Conservation (phyloP, 2,888 invertebrate species). For the Panorpa germanica region DNA sequence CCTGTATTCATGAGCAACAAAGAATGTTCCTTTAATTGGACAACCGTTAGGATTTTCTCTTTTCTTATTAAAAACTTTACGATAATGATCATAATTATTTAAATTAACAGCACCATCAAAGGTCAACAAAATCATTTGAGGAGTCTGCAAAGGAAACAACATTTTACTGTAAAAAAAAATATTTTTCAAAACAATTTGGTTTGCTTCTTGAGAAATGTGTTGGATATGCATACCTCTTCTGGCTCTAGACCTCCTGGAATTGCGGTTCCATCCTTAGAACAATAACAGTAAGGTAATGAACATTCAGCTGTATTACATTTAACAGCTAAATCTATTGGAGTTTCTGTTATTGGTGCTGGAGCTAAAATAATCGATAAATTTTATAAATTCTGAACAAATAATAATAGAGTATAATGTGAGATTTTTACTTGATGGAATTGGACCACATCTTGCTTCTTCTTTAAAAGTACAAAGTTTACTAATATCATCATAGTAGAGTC, state of each 20-base stretch:
- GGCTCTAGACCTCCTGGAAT: constrained; percentile 71
- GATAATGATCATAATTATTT: constrained; percentile 77
- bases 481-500: constrained; percentile 77
- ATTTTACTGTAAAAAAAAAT: constrained; percentile 1
- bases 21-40: constrained; percentile 78
- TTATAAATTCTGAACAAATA: constrained; percentile 12
- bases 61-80: constrained; percentile 62
- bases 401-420: constrained; percentile 5
- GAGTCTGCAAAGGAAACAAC: constrained; percentile 40
- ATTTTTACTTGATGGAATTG: constrained; percentile 67
- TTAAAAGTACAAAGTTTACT: constrained; percentile 83
- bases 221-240: constrained; percentile 43
- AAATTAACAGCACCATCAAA: constrained; percentile 88
- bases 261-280: constrained; percentile 75
- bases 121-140: constrained; percentile 82
- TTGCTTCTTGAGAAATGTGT: not conserved
- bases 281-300: constrained; percentile 74
- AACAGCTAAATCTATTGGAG: constrained; percentile 58
- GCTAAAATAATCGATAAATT: constrained; percentile 30
- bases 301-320: constrained; percentile 63
- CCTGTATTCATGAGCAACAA: constrained; percentile 74
- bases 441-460: constrained; percentile 77
- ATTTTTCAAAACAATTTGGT: constrained; percentile 1
- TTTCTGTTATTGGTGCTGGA: constrained; percentile 62
- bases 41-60: constrained; percentile 81